phyloP scores from a whole-genome alignment of 2,888 invertebrate genomes.

The Odontocerum albicorne region DNA sequence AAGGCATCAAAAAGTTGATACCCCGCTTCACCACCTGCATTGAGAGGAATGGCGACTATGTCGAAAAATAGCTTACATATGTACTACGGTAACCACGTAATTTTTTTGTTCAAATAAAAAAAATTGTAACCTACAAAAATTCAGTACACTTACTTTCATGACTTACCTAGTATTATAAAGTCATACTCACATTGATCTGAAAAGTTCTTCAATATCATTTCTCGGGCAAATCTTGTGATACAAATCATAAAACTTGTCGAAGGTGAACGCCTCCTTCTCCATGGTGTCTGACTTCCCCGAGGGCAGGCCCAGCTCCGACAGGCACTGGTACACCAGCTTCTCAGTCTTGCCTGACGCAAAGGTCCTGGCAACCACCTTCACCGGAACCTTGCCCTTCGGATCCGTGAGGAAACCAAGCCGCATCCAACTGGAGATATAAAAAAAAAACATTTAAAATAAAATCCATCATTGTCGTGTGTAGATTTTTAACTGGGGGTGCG shows the following conservation, averaged over 20 bases:
- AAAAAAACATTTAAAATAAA: not conserved
- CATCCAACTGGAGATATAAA: constrained; percentile 86
- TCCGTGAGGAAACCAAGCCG: constrained; percentile 92
- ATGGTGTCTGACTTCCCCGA: constrained; percentile 96
- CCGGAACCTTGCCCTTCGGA: constrained; percentile 93
- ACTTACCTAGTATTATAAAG: not conserved
- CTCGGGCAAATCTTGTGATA: constrained; percentile 99
- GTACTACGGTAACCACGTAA: too few relatives aligned
- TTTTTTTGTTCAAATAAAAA: too few relatives aligned
- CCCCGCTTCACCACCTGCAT: too few relatives aligned
- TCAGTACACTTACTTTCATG: too few relatives aligned
- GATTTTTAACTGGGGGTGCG: too few relatives aligned
- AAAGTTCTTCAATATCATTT: constrained; percentile 97
- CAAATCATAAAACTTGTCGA: constrained; percentile 97
- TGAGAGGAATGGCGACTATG: too few relatives aligned
- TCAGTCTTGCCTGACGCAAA: constrained; percentile 99
- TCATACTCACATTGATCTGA: constrained; percentile 84
- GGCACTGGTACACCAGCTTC: constrained; percentile 95
- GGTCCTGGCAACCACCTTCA: constrained; percentile 93
- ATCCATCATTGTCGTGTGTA: too few relatives aligned
- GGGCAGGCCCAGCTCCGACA: constrained; percentile 91
- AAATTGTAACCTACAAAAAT: too few relatives aligned
- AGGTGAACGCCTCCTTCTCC: constrained; percentile 92
- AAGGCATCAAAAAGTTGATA: too few relatives aligned
- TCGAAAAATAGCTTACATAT: too few relatives aligned